Conservation (phyloP, 2,797 vertebrate genomes). For the Antrozous pallidus region DNA sequence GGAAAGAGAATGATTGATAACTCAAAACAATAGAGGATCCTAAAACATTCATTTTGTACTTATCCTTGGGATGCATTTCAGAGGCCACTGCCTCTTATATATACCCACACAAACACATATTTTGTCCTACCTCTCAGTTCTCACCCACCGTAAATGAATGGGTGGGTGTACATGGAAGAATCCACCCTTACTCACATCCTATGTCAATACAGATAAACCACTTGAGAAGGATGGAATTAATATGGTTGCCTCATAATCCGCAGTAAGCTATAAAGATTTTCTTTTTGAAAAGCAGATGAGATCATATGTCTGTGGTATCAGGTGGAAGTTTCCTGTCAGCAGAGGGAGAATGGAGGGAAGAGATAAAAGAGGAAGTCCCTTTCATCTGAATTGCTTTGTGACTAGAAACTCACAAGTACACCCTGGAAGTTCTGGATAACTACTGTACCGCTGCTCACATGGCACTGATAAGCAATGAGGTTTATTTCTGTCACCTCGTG, state of each 20-base stretch:
- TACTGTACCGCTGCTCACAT: background rate
- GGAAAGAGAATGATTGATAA: slow-evolving; percentile 23
- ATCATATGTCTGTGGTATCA: slow-evolving; percentile 40
- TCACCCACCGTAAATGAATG: background rate
- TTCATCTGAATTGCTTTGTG: slow-evolving; percentile 65
- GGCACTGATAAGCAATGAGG: slow-evolving; percentile 1
- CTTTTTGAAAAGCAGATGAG: slow-evolving; percentile 58
- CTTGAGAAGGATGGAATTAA: slow-evolving; percentile 61
- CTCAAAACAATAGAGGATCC: slow-evolving; percentile 33
- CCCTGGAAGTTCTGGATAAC: slow-evolving; percentile 15
- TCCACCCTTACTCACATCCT: background rate
- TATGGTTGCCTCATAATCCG: slow-evolving; percentile 55
- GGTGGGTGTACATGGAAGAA: background rate
- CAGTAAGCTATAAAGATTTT: slow-evolving; percentile 39
- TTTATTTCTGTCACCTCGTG: slow-evolving; percentile 45
- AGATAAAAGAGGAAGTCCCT: slow-evolving; percentile 55
- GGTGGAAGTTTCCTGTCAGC: slow-evolving; percentile 54
- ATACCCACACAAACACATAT: background rate
- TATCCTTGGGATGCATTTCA: background rate
- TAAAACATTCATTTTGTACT: background rate
- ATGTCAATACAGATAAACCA: slow-evolving; percentile 54
- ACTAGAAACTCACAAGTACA: slow-evolving; percentile 44
- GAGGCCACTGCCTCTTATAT: background rate
- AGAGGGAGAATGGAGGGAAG: slow-evolving; percentile 36
- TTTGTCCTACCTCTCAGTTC: slow-evolving; percentile 19